Conservation (phyloP, 2,888 invertebrate genomes). For the Dicroscelio sp. region DNA sequence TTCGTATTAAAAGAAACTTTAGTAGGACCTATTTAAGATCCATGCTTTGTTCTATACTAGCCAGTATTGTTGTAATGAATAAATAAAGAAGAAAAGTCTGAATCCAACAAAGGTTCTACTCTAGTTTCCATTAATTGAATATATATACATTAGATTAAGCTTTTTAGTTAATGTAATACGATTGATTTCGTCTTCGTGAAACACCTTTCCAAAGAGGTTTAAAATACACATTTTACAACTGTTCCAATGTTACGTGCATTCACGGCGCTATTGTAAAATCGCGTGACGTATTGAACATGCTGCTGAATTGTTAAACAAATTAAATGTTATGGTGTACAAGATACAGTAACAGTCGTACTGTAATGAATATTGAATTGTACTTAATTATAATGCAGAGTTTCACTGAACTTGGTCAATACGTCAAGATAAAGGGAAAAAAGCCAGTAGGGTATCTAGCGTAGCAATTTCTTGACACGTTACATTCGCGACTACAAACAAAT, state of each 20-base stretch:
- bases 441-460: not conserved
- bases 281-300: slow-evolving; percentile 59
- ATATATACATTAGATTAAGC: slow-evolving; percentile 12
- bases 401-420: slow-evolving; percentile 57
- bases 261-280: slow-evolving; percentile 17
- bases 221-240: slow-evolving; percentile 24
- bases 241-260: slow-evolving; percentile 16
- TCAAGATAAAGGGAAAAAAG: not conserved
- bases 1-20: not conserved
- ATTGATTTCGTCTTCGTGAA: slow-evolving; percentile 8
- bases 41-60: too few relatives aligned
- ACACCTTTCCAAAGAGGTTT: slow-evolving; percentile 35
- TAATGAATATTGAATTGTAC: slow-evolving; percentile 38
- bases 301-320: slow-evolving; percentile 59
- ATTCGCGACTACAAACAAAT: not conserved
- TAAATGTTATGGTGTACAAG: slow-evolving; percentile 46
- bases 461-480: too few relatives aligned
- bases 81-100: too few relatives aligned
- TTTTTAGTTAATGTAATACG: not conserved
- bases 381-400: slow-evolving; percentile 35
- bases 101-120: not conserved
- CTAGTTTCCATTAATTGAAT: not conserved
- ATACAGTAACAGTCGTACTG: slow-evolving; percentile 34
- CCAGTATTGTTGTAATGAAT: too few relatives aligned
- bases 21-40: too few relatives aligned